These are phyloP conservation scores for Lepidostoma basale DNA, from an alignment of 1,140 invertebrate genomes.

Conservation along the genomic window DNA sequence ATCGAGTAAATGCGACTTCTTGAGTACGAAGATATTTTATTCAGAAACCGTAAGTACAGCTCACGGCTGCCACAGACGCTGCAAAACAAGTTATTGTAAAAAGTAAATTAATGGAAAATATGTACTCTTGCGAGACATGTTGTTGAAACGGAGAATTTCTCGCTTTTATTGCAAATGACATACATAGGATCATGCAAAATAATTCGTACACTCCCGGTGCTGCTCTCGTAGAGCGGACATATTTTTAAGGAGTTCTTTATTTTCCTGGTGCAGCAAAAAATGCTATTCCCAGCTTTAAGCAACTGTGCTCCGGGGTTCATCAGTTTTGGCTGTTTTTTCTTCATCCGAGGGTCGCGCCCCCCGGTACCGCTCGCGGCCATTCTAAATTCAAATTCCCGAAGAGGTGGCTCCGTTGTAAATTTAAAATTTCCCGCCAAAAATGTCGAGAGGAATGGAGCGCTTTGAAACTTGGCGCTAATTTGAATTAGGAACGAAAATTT, in stretches of 20 bases:
- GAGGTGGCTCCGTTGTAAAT: constrained; percentile 39
- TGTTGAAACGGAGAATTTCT: too few relatives aligned
- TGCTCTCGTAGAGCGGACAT: background rate
- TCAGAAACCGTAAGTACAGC: too few relatives aligned
- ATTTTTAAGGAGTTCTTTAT: constrained; percentile 1
- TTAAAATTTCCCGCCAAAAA: constrained; percentile 38
- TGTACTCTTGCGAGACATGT: too few relatives aligned
- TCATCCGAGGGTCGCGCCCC: constrained; percentile 9
- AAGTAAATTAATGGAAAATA: too few relatives aligned
- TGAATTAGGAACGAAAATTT: constrained; percentile 27
- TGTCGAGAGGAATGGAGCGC: constrained; percentile 13
- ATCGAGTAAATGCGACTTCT: too few relatives aligned
- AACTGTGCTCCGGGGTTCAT: background rate
- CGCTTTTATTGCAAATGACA: background rate
- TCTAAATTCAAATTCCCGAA: constrained; percentile 41
- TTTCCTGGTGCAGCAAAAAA: background rate
- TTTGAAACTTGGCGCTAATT: constrained; percentile 29
- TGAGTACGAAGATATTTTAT: too few relatives aligned
- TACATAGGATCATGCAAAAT: background rate
- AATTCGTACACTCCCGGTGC: background rate
- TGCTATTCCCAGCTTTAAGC: constrained; percentile 12
- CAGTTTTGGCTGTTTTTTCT: constrained; percentile 25
- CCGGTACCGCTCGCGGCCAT: constrained; percentile 7
- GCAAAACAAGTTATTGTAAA: too few relatives aligned
- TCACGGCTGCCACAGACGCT: too few relatives aligned